Percentiles rank a stretch among this genome's conserved stretches.
phyloP scores from a whole-genome alignment of 2,113 vertebrate species.

The Cottus gobio region DNA sequence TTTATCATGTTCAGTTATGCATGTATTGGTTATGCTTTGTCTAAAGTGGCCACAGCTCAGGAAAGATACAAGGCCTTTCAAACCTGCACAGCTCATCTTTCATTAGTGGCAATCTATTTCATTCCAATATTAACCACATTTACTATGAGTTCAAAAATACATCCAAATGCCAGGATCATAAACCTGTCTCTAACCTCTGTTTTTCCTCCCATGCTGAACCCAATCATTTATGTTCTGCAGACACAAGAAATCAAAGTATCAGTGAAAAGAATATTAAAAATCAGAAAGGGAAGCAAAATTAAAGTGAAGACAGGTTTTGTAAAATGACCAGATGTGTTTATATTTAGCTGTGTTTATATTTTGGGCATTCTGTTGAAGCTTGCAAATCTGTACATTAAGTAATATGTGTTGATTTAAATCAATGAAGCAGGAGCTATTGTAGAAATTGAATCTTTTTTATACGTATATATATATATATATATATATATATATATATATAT shows the following conservation, averaged over 20 bases:
- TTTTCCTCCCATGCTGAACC: conserved; percentile 71
- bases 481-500: too few relatives aligned
- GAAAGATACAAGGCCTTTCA: conserved; percentile 53
- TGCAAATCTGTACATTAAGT: background rate
- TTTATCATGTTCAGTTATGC: conserved; percentile 65
- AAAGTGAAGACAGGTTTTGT: background rate
- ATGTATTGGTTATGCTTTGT: conserved; percentile 48
- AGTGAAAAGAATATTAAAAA: conserved; percentile 28
- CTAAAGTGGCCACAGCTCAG: conserved; percentile 51
- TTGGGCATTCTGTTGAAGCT: background rate
- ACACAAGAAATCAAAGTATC: conserved; percentile 71
- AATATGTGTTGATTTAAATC: background rate
- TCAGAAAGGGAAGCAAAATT: background rate
- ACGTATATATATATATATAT: too few relatives aligned
- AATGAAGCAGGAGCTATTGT: background rate
- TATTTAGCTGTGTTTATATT: background rate
- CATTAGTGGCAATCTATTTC: conserved; percentile 61
- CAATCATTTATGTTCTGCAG: conserved; percentile 74
- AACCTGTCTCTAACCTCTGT: conserved; percentile 70
- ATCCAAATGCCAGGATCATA: conserved; percentile 72
- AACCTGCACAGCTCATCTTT: conserved; percentile 66
- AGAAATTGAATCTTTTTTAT: too few relatives aligned
- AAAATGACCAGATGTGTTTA: background rate
- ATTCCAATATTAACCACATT: conserved; percentile 54
- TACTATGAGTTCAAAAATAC: conserved; percentile 25